Evolutionary conservation across 2,113 vertebrate genomes (phyloP).

Genomic region (Vulpes ferrilata): DNA sequence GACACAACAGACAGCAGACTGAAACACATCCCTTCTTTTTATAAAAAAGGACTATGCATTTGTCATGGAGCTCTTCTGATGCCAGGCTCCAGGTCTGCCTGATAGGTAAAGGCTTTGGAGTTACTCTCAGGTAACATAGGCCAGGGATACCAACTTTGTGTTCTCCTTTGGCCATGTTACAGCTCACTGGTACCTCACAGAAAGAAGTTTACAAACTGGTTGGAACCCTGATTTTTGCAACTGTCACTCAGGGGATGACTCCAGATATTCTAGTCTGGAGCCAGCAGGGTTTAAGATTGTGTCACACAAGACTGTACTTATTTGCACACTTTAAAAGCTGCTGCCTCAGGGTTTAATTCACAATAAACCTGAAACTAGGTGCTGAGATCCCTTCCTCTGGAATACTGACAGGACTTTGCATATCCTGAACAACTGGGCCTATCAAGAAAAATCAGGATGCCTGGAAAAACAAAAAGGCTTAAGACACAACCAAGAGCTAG

Average conservation of each 20-base stretch:
- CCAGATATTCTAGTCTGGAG: neutral
- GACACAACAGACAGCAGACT: neutral
- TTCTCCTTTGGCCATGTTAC: neutral
- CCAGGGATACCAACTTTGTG: neutral
- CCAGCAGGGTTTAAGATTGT: neutral
- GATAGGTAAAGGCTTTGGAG: neutral
- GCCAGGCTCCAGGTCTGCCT: neutral
- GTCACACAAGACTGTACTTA: neutral
- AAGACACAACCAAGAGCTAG: neutral
- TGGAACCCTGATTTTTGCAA: neutral
- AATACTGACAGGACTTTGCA: neutral
- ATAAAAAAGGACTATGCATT: neutral
- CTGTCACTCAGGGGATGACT: neutral
- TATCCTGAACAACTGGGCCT: neutral
- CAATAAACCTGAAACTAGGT: neutral
- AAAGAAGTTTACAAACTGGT: neutral
- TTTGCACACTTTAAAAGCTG: neutral
- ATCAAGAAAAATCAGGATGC: neutral
- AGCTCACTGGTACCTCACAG: neutral
- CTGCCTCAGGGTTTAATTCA: neutral
- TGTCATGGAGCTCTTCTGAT: neutral
- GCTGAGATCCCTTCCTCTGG: neutral
- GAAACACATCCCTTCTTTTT: neutral
- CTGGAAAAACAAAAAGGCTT: neutral
- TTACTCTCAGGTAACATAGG: neutral